Base-by-base conservation (phyloP, 2,797 vertebrate species). In the Smutsia temminckii region DNA sequence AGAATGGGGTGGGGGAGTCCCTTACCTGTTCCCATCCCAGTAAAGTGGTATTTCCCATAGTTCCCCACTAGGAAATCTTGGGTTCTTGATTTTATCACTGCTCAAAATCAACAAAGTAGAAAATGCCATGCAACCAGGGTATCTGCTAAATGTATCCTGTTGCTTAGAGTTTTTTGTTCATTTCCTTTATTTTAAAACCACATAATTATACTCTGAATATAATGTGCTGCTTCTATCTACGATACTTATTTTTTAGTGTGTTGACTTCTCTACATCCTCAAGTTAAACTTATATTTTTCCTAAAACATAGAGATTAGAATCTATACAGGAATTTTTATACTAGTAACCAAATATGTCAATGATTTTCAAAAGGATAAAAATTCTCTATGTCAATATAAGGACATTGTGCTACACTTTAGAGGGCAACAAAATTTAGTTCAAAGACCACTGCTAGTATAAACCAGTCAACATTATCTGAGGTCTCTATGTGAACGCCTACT, bases 201-300 rank as follows among this genome's bases (percentile, higher is more conserved):
- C 7, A 16, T 71, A 53, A 89, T 46, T 75, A 64, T 63, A 86
- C 5, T 9, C 23, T 37, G 9, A 84, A 87, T 40, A 37, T 57
- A 55, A n/a, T 12, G n/a, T 11, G 23, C 51, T 84, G 14, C 10
- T 23, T 89, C 51, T 74, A 53, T 18, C 32, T 91, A 46, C 2
- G 59, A 21, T 13, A 77, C 5, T 86, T 78, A 75, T 40, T 87
- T 95, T 90, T 80, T 55, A 93, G 51, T 81, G 16, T 66, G 20
- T 49, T 92, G 5, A 92, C 7, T 37, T 89, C 18, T 27, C 34
- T 79, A 27, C 18, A 49, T 86, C 25, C 42, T 68, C 34, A 83
- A n/a, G 37, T 57, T 83, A 80, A 95, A 85, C 7, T 85, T 80
- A 21, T 25, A 80, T 57, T 89, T 80, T 95, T 63, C 69, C n/a